Base-by-base conservation (phyloP, 2,113 vertebrate species). In the Electrona antarctica region DNA sequence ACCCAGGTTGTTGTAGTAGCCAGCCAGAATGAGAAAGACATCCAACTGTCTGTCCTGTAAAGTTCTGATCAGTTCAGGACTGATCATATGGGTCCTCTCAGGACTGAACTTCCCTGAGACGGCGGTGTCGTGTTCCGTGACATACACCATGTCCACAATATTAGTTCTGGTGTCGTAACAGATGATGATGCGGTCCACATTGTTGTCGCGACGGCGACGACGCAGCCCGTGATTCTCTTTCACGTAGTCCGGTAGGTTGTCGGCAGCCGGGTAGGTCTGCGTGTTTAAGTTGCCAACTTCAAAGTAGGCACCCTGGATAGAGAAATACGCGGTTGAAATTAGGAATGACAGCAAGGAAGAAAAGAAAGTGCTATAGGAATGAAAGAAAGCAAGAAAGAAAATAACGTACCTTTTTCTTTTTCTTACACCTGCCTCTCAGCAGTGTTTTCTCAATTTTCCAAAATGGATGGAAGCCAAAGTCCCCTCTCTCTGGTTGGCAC, bases 221-320 rank as follows among this genome's bases (percentile, higher is more conserved):
- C 57, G 2, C 0, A 8, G 5, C 1, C 7, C 58, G 29, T 82
- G 82, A 5, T 82, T 74, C 56, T 84, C 62, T 33, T 72, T 77
- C 45, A 88, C 83, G n/a, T 72, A 86, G 0, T 11, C 0, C 0
- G 86, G 83, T 9, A 88, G 83, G 69, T 82, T 10, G 47, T 55
- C 69, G 52, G 83, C 72, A 0, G 7, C 64, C 4, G 86, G 76
- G 58, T 82, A 78, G 0, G 51, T 81, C 49, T 74, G 69, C 11
- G 71, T 67, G 71, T 74, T 85, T 63, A 88, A 67, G 69, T 88
- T 88, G 7, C 86, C 86, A 4, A 88, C 79, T 56, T 61, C 86
- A 49, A 62, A 88, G 69, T 88, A 88, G 0, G 0, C 8, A 49
- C 67, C 9, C 80, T 83, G 48, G 12, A 51, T 0, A 10, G 52